These are phyloP conservation scores for Myiopsitta monachus DNA, from an alignment of 2,113 vertebrate species.

Conservation along the genomic window DNA sequence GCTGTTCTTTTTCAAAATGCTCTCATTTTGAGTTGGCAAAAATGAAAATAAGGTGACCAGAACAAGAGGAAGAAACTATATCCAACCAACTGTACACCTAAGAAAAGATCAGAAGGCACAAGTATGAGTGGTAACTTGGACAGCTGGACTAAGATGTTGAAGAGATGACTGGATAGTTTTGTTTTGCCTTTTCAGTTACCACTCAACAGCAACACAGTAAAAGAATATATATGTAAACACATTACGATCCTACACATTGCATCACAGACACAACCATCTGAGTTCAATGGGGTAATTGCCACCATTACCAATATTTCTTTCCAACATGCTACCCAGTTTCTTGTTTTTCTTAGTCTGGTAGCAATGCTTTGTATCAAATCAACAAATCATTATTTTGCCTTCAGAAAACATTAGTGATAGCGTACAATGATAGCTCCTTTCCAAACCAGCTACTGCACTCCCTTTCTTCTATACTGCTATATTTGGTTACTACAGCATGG, in stretches of 20 bases:
- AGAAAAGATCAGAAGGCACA: background rate
- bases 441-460: background rate
- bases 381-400: background rate
- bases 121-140: background rate
- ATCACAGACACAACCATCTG: background rate
- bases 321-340: background rate
- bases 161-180: background rate
- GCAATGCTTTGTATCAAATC: background rate
- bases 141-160: background rate
- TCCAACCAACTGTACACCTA: background rate
- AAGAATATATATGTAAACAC: background rate
- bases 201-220: background rate
- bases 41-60: background rate
- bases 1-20: background rate
- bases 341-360: background rate
- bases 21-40: background rate
- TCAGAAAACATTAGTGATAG: background rate
- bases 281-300: background rate
- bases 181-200: background rate
- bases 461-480: background rate
- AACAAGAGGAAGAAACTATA: background rate
- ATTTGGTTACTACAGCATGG: background rate
- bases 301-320: background rate
- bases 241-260: background rate
- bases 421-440: background rate